A percentile compares a stretch with the other conserved stretches of the same genome.
Evolutionary conservation across 2,797 vertebrate genomes (phyloP).

Genomic region (Chloroceryle amazona): DNA sequence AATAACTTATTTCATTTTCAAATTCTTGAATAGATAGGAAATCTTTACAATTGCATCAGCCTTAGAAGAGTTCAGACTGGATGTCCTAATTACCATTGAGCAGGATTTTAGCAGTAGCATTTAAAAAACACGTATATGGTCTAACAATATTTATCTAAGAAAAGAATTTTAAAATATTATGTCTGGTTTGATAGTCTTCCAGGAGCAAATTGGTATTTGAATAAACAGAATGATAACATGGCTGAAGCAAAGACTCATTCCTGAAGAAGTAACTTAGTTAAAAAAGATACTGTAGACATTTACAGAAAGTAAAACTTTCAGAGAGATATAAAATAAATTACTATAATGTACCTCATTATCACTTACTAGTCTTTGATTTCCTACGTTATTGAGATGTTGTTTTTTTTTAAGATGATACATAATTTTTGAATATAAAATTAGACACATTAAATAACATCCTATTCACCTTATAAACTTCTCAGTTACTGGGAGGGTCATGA

Average conservation of each 20-base stretch:
- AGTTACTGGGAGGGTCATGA: not conserved
- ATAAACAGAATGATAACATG: not conserved
- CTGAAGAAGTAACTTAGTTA: not conserved
- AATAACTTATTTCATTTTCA: not conserved
- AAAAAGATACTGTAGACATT: not conserved
- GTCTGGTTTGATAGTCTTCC: not conserved
- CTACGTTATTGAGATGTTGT: not conserved
- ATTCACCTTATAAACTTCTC: not conserved
- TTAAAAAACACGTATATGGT: not conserved
- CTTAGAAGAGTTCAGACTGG: not conserved
- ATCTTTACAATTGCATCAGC: not conserved
- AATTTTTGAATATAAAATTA: not conserved
- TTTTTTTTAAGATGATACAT: not conserved
- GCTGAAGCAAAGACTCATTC: not conserved
- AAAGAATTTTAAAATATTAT: not conserved
- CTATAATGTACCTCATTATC: not conserved
- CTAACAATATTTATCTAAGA: not conserved
- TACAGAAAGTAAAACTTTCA: not conserved
- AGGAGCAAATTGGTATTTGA: not conserved
- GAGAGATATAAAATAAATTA: not conserved
- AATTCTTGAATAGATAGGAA: not conserved
- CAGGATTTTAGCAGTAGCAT: not conserved
- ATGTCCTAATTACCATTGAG: not conserved
- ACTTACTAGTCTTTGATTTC: not conserved
- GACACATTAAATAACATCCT: not conserved